These are phyloP conservation scores for Polymixis flavicincta DNA, from an alignment of 2,888 invertebrate species.

Conservation along the genomic window DNA sequence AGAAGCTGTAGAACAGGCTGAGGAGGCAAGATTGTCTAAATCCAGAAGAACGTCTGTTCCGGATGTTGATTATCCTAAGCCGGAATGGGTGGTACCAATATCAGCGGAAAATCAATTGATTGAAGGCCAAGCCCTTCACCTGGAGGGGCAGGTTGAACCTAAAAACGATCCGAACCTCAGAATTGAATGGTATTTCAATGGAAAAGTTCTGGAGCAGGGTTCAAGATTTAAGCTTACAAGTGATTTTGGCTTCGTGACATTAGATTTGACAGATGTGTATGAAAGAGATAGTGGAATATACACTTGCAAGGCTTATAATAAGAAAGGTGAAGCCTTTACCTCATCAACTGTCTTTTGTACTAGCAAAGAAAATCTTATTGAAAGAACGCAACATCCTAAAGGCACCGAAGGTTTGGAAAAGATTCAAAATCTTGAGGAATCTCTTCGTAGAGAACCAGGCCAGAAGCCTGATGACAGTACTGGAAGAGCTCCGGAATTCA, in stretches of 20 bases:
- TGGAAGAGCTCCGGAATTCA: slow-evolving; percentile 96
- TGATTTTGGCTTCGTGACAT: slow-evolving; percentile 98
- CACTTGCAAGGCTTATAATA: slow-evolving; percentile 97
- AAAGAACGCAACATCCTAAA: slow-evolving; percentile 98
- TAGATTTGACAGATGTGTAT: slow-evolving; percentile 97
- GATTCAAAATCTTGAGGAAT: slow-evolving; percentile 97
- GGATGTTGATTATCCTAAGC: slow-evolving; percentile 95
- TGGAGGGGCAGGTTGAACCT: slow-evolving; percentile 98
- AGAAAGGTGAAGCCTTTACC: slow-evolving; percentile 97
- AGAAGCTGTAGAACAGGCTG: slow-evolving; percentile 97
- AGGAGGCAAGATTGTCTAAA: slow-evolving; percentile 94
- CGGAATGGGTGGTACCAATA: slow-evolving; percentile 96
- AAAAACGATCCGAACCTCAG: slow-evolving; percentile 97
- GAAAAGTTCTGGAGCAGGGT: slow-evolving; percentile 96
- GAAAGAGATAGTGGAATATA: slow-evolving; percentile 98
- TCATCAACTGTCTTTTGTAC: slow-evolving; percentile 96
- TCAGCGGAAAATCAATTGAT: slow-evolving; percentile 94
- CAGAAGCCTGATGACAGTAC: slow-evolving; percentile 93
- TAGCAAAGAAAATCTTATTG: slow-evolving; percentile 95
- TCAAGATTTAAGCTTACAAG: slow-evolving; percentile 97
- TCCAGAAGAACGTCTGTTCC: slow-evolving; percentile 93
- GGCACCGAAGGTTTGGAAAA: slow-evolving; percentile 98
- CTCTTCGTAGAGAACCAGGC: slow-evolving; percentile 93
- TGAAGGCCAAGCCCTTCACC: slow-evolving; percentile 96
- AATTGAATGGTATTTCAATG: slow-evolving; percentile 98